Conservation (phyloP, 2,797 vertebrate species). For the Delichon dasypus region DNA sequence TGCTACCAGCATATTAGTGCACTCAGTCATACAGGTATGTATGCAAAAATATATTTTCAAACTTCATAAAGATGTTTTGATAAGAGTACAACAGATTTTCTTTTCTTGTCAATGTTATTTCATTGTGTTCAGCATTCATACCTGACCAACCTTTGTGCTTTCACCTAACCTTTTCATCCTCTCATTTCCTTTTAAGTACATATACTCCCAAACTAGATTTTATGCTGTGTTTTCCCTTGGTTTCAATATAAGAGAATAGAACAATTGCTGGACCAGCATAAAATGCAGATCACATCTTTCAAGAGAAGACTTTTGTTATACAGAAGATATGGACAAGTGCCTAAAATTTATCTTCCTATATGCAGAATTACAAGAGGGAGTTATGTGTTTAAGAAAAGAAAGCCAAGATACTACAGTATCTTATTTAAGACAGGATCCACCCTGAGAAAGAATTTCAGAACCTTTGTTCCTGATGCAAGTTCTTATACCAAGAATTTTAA, state of each 20-base stretch:
- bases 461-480: background rate
- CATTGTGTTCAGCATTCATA: background rate
- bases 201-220: background rate
- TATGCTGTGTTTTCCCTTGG: background rate
- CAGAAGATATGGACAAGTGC: background rate
- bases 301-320: background rate
- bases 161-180: background rate
- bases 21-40: background rate
- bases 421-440: background rate
- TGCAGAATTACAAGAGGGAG: background rate
- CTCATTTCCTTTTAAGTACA: background rate
- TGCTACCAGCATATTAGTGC: background rate
- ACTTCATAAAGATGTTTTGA: background rate
- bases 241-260: background rate
- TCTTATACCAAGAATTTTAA: background rate
- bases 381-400: background rate
- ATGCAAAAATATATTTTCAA: background rate
- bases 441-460: background rate
- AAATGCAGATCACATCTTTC: background rate
- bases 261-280: background rate
- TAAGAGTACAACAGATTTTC: background rate
- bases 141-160: background rate
- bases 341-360: background rate
- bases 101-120: background rate
- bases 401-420: background rate